Evolutionary conservation across 2,797 vertebrate species (phyloP).

Genomic region (Limnodromus scolopaceus): DNA sequence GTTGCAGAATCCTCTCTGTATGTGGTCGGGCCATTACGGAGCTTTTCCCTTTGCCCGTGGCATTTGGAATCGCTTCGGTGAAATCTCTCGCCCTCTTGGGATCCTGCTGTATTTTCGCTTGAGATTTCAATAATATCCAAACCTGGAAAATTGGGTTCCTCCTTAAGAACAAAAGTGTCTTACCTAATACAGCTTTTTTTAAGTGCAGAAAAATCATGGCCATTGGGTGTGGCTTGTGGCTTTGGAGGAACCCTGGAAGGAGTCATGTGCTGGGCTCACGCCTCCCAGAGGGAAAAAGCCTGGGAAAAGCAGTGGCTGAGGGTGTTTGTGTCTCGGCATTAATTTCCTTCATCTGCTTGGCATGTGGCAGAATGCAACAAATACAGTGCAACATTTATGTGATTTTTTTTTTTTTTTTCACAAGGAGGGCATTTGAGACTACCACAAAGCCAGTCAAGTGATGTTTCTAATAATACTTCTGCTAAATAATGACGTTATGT

Average conservation of each 20-base stretch:
- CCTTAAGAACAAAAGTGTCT: constrained; percentile 38
- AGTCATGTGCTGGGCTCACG: constrained; percentile 7
- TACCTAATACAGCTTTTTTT: background rate
- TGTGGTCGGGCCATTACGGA: background rate
- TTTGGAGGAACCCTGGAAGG: constrained; percentile 35
- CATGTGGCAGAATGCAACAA: constrained; percentile 22
- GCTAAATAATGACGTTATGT: background rate
- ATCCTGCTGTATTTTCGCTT: background rate
- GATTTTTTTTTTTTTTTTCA: background rate
- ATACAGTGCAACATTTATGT: background rate
- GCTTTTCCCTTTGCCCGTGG: background rate
- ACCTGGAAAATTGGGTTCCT: background rate
- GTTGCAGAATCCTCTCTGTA: background rate
- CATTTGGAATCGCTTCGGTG: background rate
- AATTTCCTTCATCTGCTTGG: constrained; percentile 25
- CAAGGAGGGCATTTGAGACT: background rate
- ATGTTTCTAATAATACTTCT: background rate
- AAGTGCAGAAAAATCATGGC: background rate
- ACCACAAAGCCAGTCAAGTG: constrained; percentile 10
- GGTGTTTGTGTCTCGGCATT: background rate
- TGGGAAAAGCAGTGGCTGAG: constrained; percentile 36
- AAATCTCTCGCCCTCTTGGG: background rate
- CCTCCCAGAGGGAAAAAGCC: background rate
- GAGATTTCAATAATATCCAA: background rate
- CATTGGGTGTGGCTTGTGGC: background rate